Base-by-base conservation (phyloP, 2,113 vertebrate species). In the Eidolon helvum region DNA sequence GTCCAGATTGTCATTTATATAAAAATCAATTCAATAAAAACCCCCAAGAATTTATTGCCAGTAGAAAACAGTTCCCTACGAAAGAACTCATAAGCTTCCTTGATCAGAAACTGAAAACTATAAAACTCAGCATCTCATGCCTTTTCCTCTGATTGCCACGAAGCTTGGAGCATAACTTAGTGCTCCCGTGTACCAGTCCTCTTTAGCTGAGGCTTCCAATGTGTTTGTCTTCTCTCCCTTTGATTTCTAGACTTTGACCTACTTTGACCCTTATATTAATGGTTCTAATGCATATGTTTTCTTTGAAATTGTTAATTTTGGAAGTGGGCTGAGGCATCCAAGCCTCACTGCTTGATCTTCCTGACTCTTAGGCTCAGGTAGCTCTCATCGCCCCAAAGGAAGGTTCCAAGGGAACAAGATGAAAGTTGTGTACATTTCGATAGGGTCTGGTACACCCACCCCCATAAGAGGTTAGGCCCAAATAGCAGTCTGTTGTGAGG, bases 1-100 rank as follows among this genome's bases (percentile, higher is more conserved):
- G 57, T 94, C 69, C 87, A 35, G 83, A 83, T 75, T 97, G 78
- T 74, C 87, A 92, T 90, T 95, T 90, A 74, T 61, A 30, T 57
- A 89, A 91, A 97, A 91, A 77, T 82, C 45, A 77, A 55, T 82
- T 63, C 66, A 87, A 30, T 11, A 90, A 77, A 85, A 92, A 69
- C 30, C 28, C 28, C 48, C 33, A 66, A 79, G 48, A 91, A 89
- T 95, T 95, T 96, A 96, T 72, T 93, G 33, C 55, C 43, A 53
- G 4, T 33, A 91, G n/a, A 72, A 72, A 95, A 72, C 26, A 85
- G 35, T 10, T 72, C 26, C 26, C 61, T 91, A 50, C 15, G 22
- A 79, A 95, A 95, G 59, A 96, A 88, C 26, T 48, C 40, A 6
- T 14, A 71, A 26, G 26, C 12, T 66, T 85, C 71, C 26, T 18